These are phyloP conservation scores for Lasioglossum marginatum DNA, from an alignment of 2,888 invertebrate genomes.

Conservation along the genomic window DNA sequence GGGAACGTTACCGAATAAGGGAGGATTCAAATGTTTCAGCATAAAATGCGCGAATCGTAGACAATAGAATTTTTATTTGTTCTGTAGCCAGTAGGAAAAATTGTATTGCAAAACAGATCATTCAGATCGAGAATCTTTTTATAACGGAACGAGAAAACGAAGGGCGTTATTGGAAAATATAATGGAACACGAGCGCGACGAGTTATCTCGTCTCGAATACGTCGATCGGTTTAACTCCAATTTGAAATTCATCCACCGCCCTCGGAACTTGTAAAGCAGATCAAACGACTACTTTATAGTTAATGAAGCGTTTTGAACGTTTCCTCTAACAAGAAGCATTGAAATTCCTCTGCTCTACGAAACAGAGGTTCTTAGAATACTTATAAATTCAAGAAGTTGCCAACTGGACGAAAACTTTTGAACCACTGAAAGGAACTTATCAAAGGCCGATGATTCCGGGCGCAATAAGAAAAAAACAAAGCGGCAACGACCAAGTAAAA, in stretches of 20 bases:
- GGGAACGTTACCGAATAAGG: background rate
- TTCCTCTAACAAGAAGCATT: background rate
- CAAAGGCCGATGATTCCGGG: background rate
- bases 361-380: background rate
- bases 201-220: background rate
- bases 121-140: background rate
- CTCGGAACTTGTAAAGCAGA: background rate
- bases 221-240: background rate
- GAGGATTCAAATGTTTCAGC: no score
- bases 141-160: background rate
- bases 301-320: background rate
- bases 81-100: background rate
- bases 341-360: background rate
- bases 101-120: background rate
- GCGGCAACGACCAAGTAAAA: background rate
- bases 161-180: background rate
- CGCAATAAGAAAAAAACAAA: background rate
- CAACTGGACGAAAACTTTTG: background rate
- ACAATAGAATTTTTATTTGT: no score
- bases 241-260: background rate
- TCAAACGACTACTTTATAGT: background rate
- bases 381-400: conserved; percentile 10
- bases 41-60: no score
- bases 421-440: background rate
- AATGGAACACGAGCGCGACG: background rate